These are phyloP conservation scores for Drosophila anomalata DNA, from an alignment of 2,888 invertebrate species.

Conservation along the genomic window DNA sequence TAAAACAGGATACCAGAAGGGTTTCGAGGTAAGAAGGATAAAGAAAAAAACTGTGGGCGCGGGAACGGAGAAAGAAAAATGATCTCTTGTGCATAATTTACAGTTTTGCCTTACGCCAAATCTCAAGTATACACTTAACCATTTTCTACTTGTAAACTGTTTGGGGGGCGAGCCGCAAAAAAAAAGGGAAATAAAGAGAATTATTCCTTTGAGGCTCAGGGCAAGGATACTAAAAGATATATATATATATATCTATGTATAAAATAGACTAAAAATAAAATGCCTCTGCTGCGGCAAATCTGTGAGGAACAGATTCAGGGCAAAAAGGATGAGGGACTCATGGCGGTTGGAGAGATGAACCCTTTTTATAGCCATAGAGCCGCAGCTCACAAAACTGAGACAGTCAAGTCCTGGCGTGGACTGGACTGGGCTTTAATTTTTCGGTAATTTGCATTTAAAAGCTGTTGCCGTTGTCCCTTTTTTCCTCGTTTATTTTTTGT, in stretches of 20 bases:
- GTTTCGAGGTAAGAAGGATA: neutral
- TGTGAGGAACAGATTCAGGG: slow-evolving; percentile 54
- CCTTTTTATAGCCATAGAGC: slow-evolving; percentile 52
- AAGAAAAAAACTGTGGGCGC: neutral
- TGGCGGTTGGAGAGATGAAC: slow-evolving; percentile 55
- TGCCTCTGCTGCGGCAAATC: slow-evolving; percentile 69
- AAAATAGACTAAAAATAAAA: slow-evolving; percentile 56
- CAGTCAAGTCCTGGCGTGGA: slow-evolving; percentile 37
- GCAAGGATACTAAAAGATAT: slow-evolving; percentile 40
- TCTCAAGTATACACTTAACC: slow-evolving; percentile 76
- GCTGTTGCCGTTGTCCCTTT: slow-evolving; percentile 46
- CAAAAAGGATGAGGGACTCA: slow-evolving; percentile 17
- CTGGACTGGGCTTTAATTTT: slow-evolving; percentile 63
- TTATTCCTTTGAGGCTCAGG: slow-evolving; percentile 70
- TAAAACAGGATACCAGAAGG: slow-evolving; percentile 31
- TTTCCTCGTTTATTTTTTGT: slow-evolving; percentile 11
- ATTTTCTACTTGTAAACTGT: slow-evolving; percentile 74
- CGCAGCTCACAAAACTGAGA: slow-evolving; percentile 27
- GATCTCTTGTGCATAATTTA: slow-evolving; percentile 79
- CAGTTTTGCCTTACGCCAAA: slow-evolving; percentile 75
- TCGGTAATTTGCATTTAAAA: slow-evolving; percentile 75
- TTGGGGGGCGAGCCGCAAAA: slow-evolving; percentile 54
- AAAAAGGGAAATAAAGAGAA: slow-evolving; percentile 49
- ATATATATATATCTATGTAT: slow-evolving; percentile 36
- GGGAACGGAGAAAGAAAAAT: slow-evolving; percentile 68